These are phyloP conservation scores for Nothobranchius kuhntae DNA, from an alignment of 2,113 vertebrate genomes.

Conservation along the genomic window DNA sequence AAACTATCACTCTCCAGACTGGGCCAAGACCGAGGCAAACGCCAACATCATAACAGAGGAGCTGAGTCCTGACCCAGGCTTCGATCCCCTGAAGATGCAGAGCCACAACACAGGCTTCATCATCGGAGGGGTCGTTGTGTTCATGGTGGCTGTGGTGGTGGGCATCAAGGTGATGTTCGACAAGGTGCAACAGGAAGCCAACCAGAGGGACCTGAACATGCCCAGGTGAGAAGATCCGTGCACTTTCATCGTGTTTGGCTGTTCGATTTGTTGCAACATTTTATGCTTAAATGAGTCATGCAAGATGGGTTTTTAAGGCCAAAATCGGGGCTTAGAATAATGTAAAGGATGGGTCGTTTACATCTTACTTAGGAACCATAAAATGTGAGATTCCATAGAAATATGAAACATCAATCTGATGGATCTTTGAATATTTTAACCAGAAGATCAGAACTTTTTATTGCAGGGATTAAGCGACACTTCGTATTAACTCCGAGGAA, in stretches of 20 bases:
- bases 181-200: conserved; percentile 88
- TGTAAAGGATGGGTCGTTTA: no score
- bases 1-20: conserved; percentile 88
- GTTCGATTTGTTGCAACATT: conserved; percentile 11
- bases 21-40: conserved; percentile 86
- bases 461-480: no score
- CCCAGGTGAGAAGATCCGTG: conserved; percentile 79
- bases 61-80: conserved; percentile 65
- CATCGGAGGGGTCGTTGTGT: conserved; percentile 88
- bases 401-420: no score
- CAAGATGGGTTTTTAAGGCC: no score
- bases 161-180: conserved; percentile 90
- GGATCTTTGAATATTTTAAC: no score
- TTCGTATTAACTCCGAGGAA: no score
- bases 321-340: no score
- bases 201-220: conserved; percentile 88
- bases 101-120: conserved; percentile 89
- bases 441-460: no score
- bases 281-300: no score
- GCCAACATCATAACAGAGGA: conserved; percentile 68
- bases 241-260: no score
- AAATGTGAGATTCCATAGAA: no score
- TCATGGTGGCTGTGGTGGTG: conserved; percentile 88
- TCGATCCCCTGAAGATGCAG: conserved; percentile 80
- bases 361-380: no score